A percentile compares a stretch with the other conserved stretches of the same genome.
phyloP scores from a whole-genome alignment of 2,888 invertebrate genomes.

The Imbricaverruca yamaguchii region DNA sequence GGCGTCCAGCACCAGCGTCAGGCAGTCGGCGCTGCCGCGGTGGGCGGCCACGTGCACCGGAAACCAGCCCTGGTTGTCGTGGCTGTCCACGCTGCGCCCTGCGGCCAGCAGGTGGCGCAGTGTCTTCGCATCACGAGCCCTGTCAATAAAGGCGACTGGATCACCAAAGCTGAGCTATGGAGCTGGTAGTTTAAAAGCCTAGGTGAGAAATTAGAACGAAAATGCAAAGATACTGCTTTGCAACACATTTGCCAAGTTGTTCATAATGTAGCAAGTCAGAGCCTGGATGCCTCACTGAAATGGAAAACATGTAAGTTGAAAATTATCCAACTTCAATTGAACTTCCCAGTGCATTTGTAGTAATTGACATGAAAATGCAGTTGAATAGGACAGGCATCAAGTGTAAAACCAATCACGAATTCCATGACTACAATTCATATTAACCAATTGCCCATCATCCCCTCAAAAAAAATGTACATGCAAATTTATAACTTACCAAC shows the following conservation, averaged over 20 bases:
- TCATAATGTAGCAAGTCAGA: not conserved
- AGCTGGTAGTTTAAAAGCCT: not conserved
- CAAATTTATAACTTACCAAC: not conserved
- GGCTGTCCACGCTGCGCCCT: not conserved
- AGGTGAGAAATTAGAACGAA: not conserved
- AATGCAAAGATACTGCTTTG: not conserved
- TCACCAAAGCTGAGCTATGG: not conserved
- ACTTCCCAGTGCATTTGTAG: not conserved
- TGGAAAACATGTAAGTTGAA: not conserved
- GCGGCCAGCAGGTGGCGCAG: not conserved
- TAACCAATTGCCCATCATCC: not conserved
- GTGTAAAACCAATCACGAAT: not conserved
- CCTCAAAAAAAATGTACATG: not conserved
- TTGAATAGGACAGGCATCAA: not conserved
- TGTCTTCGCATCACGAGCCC: not conserved
- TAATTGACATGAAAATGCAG: not conserved
- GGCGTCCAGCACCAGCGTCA: not conserved
- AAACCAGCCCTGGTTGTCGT: conserved; percentile 19
- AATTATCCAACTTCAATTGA: not conserved
- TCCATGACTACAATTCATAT: not conserved
- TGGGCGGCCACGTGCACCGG: not conserved
- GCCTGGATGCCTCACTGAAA: not conserved
- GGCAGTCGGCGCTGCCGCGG: not conserved
- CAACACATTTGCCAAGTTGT: too few relatives aligned
- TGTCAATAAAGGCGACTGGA: not conserved